Evolutionary conservation across 2,113 vertebrate genomes (phyloP).

Genomic region (Uria aalge): DNA sequence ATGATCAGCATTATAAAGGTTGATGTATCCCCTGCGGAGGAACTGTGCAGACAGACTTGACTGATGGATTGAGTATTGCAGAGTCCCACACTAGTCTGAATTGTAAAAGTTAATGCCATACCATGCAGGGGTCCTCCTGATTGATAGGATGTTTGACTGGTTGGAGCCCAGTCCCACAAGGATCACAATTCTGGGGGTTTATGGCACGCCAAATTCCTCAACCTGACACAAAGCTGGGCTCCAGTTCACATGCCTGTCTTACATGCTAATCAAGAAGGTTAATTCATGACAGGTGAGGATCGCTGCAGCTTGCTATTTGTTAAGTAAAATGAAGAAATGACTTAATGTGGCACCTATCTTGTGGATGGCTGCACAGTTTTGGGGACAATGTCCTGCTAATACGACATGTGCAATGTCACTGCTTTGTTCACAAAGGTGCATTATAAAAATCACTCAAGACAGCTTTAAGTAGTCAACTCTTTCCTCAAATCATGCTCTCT

Average conservation of each 20-base stretch:
- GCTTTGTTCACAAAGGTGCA: background rate
- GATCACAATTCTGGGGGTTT: background rate
- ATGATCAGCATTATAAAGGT: background rate
- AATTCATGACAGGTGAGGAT: slow-evolving; percentile 4
- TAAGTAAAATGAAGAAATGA: background rate
- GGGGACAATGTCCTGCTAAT: background rate
- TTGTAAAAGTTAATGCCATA: background rate
- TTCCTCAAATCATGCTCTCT: background rate
- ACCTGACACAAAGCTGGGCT: background rate
- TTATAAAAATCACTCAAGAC: background rate
- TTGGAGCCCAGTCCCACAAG: background rate
- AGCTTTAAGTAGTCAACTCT: background rate
- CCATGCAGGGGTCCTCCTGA: background rate
- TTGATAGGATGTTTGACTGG: slow-evolving; percentile 10
- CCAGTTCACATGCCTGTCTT: background rate
- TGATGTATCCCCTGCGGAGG: background rate
- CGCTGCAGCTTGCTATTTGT: background rate
- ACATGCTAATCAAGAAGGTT: background rate
- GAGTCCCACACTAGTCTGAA: background rate
- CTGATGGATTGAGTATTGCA: background rate
- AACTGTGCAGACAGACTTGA: background rate
- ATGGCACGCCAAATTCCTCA: background rate
- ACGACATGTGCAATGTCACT: background rate
- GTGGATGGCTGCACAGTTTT: background rate
- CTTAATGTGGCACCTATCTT: background rate